These are phyloP conservation scores for Wasmannia auropunctata DNA, from an alignment of 1,140 invertebrate genomes.

Conservation along the genomic window DNA sequence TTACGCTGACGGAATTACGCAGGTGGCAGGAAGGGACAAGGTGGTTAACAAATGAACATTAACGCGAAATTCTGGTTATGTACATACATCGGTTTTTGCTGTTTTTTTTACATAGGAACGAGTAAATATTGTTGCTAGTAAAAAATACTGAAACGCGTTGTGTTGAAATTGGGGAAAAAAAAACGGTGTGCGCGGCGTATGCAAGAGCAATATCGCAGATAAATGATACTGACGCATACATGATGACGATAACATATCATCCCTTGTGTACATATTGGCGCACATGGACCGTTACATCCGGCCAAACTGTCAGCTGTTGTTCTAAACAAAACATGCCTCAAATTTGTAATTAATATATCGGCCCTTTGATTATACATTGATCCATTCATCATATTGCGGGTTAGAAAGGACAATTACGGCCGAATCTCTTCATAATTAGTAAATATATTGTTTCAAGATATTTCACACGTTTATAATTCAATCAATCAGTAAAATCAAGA, in stretches of 20 bases:
- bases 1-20: slow-evolving; percentile 15
- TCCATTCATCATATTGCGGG: not conserved
- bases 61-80: not conserved
- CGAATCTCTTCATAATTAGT: not conserved
- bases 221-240: slow-evolving; percentile 60
- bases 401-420: not conserved
- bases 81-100: not conserved
- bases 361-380: slow-evolving; percentile 1
- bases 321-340: slow-evolving; percentile 64
- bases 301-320: slow-evolving; percentile 45
- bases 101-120: not conserved
- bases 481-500: not conserved
- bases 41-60: not conserved
- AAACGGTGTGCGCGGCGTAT: not conserved
- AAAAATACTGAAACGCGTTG: not conserved
- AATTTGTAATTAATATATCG: slow-evolving; percentile 65
- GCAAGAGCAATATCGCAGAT: slow-evolving; percentile 24
- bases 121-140: not conserved
- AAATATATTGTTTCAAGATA: not conserved
- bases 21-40: not conserved
- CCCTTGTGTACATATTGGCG: not conserved
- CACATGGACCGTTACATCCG: slow-evolving; percentile 57
- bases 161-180: slow-evolving; percentile 1
- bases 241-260: slow-evolving; percentile 72
- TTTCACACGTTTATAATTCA: not conserved